phyloP scores from a whole-genome alignment of 2,888 invertebrate species.

The Acrocyrtus sp. region DNA sequence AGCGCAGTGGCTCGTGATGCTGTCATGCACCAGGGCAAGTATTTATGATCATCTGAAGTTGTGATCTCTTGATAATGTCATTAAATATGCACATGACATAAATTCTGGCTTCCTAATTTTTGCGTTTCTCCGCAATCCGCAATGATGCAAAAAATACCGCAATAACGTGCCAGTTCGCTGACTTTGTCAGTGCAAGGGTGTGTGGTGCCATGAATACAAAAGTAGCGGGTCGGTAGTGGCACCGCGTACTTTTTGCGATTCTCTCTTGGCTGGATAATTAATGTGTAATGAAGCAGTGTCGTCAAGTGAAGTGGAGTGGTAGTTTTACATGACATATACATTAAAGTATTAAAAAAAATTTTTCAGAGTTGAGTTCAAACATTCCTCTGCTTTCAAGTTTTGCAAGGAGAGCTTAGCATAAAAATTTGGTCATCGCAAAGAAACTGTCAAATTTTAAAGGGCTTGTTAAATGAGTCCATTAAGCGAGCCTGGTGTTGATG shows the following conservation, averaged over 20 bases:
- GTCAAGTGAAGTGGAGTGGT: neutral
- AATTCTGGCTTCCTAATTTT: neutral
- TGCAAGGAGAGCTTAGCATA: constrained; percentile 2
- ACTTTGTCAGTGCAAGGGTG: no score
- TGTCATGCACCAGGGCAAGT: neutral
- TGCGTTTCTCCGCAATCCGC: neutral
- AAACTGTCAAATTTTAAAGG: constrained; percentile 15
- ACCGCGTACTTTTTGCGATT: no score
- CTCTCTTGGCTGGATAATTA: neutral
- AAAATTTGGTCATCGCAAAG: constrained; percentile 10
- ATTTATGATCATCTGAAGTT: no score
- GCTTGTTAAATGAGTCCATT: neutral
- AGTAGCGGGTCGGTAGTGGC: no score
- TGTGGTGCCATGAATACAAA: no score
- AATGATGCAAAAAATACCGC: neutral
- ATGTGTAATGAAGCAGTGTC: neutral
- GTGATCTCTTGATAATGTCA: no score
- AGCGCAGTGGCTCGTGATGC: neutral
- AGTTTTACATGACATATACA: neutral
- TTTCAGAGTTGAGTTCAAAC: no score
- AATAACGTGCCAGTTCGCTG: neutral
- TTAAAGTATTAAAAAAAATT: no score
- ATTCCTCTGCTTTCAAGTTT: constrained; percentile 8
- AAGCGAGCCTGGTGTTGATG: neutral
- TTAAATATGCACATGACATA: no score